Evolutionary conservation across 35 echinoderm and acorn worm species (phyloP).

Genomic region (Lytechinus variegatus): DNA sequence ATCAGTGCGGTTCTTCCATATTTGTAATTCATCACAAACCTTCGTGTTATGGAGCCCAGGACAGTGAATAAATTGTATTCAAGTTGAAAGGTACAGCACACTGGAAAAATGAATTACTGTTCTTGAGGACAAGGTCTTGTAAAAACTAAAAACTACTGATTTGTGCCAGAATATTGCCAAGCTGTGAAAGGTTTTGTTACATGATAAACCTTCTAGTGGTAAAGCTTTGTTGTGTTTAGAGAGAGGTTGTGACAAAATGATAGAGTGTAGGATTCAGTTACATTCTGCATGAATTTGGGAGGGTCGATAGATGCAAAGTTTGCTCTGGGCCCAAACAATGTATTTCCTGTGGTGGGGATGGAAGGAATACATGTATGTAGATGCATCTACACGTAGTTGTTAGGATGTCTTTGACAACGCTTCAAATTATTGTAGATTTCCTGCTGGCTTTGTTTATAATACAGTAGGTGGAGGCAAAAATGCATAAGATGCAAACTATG

Average conservation of each 20-base stretch:
- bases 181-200: not conserved
- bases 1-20: too few relatives aligned
- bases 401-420: not conserved
- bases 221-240: not conserved
- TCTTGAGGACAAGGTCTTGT: too few relatives aligned
- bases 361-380: not conserved
- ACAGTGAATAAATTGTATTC: too few relatives aligned
- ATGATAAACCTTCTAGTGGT: not conserved
- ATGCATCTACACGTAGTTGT: not conserved
- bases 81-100: too few relatives aligned
- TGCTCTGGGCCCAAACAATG: not conserved
- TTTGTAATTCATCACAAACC: too few relatives aligned
- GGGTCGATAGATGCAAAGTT: not conserved
- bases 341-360: not conserved
- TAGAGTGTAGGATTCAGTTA: not conserved
- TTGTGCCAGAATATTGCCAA: too few relatives aligned
- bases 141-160: too few relatives aligned
- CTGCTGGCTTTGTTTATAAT: not conserved
- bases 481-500: not conserved
- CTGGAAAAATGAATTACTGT: too few relatives aligned
- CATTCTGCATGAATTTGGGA: not conserved
- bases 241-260: not conserved
- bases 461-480: not conserved
- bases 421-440: not conserved
- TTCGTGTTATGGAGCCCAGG: too few relatives aligned